phyloP scores from a whole-genome alignment of 1,140 invertebrate species.

The Drosophila miranda region DNA sequence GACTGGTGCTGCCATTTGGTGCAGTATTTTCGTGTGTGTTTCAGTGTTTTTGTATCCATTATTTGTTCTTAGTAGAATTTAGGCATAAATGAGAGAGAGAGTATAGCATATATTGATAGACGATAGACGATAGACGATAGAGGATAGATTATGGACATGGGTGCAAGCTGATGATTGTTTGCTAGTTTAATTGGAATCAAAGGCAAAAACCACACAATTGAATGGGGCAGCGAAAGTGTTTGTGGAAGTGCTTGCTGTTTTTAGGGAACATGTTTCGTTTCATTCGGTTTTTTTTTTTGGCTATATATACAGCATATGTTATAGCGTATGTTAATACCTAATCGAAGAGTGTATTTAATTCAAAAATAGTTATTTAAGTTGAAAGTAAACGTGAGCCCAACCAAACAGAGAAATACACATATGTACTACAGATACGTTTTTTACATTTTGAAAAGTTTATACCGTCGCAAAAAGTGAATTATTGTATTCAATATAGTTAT shows the following conservation, averaged over 20 bases:
- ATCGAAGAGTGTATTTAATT: constrained; percentile 60
- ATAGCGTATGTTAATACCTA: constrained; percentile 50
- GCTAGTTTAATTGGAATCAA: constrained; percentile 63
- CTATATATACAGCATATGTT: constrained; percentile 37
- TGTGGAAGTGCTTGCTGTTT: constrained; percentile 9
- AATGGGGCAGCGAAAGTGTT: constrained; percentile 33
- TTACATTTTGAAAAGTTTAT: constrained; percentile 79
- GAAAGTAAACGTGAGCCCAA: constrained; percentile 40
- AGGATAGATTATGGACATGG: constrained; percentile 8
- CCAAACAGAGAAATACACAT: constrained; percentile 44
- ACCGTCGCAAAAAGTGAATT: constrained; percentile 45
- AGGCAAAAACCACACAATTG: constrained; percentile 33
- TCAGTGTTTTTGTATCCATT: constrained; percentile 52
- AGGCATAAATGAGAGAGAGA: constrained; percentile 31
- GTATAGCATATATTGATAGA: constrained; percentile 16
- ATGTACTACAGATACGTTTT: constrained; percentile 60
- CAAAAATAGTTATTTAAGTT: constrained; percentile 42
- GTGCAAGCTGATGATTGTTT: constrained; percentile 14
- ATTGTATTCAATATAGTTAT: constrained; percentile 51
- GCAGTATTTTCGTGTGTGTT: constrained; percentile 38
- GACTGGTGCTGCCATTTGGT: constrained; percentile 48
- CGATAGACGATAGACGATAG: constrained; percentile 8
- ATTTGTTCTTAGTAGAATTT: constrained; percentile 65
- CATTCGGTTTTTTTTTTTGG: too few relatives aligned
- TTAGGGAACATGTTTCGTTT: too few relatives aligned